Evolutionary conservation across 2,113 vertebrate species (phyloP).

Genomic region (Pangasianodon gigas): DNA sequence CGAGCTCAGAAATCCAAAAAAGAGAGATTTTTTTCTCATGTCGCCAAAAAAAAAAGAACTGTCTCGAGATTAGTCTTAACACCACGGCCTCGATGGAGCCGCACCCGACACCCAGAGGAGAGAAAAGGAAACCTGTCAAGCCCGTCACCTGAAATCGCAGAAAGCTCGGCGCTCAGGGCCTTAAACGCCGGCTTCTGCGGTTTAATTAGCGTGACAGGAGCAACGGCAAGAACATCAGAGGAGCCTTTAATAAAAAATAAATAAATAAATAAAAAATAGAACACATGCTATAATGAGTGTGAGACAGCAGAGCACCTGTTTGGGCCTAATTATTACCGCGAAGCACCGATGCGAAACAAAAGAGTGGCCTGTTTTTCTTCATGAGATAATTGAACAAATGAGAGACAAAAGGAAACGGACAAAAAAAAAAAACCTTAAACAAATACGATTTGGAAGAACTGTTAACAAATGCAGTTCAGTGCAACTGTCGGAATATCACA

Average conservation of each 20-base stretch:
- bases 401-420: background rate
- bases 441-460: background rate
- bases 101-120: constrained; percentile 56
- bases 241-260: constrained; percentile 38
- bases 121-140: constrained; percentile 49
- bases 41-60: background rate
- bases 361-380: constrained; percentile 40
- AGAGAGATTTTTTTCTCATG: background rate
- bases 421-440: constrained; percentile 16
- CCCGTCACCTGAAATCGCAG: constrained; percentile 57
- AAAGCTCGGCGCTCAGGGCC: constrained; percentile 48
- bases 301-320: constrained; percentile 70
- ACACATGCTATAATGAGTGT: constrained; percentile 64
- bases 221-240: constrained; percentile 61
- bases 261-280: constrained; percentile 53
- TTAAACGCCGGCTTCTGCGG: constrained; percentile 56
- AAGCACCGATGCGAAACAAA: constrained; percentile 56
- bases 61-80: constrained; percentile 49
- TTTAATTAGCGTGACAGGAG: constrained; percentile 71
- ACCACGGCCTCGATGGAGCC: constrained; percentile 40
- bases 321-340: constrained; percentile 64
- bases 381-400: constrained; percentile 22
- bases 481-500: no score
- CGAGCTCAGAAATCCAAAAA: background rate
- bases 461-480: background rate